phyloP scores from a whole-genome alignment of 2,888 invertebrate species.

The Neoitamus cyanurus region DNA sequence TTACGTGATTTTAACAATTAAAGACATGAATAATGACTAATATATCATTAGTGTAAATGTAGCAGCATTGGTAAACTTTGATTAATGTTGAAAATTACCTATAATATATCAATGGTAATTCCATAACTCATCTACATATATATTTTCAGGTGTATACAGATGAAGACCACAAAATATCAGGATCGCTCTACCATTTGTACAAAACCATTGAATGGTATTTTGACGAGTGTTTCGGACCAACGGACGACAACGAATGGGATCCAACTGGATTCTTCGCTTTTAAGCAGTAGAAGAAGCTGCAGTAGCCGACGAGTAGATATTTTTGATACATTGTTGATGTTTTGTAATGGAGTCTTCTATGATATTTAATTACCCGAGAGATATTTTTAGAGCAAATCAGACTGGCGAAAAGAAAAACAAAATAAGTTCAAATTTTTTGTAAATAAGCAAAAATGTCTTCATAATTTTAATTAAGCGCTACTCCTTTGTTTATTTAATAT shows the following conservation, averaged over 20 bases:
- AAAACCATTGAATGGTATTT: conserved; percentile 88
- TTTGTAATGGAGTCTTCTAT: conserved; percentile 39
- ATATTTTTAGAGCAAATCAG: conserved; percentile 33
- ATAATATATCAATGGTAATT: too few species aligned
- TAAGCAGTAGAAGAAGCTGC: conserved; percentile 61
- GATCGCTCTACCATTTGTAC: conserved; percentile 82
- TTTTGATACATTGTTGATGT: conserved; percentile 44
- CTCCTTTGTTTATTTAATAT: conserved; percentile 7
- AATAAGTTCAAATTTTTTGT: conserved; percentile 18
- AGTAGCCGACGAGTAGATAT: conserved; percentile 14
- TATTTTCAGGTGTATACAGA: conserved; percentile 83
- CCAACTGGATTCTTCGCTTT: conserved; percentile 68
- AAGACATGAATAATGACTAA: too few species aligned
- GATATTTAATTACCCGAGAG: conserved; percentile 18
- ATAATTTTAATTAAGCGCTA: conserved; percentile 7
- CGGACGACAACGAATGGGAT: conserved; percentile 78
- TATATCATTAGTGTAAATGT: too few species aligned
- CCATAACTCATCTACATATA: neutral
- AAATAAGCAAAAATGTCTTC: conserved; percentile 17
- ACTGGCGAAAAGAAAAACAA: neutral
- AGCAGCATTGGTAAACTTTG: too few species aligned
- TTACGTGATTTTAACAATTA: too few species aligned
- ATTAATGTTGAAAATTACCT: too few species aligned
- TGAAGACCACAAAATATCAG: conserved; percentile 80
- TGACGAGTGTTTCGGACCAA: conserved; percentile 82